These are phyloP conservation scores for Megaceryle alcyon DNA, from an alignment of 2,797 vertebrate species.

Conservation along the genomic window DNA sequence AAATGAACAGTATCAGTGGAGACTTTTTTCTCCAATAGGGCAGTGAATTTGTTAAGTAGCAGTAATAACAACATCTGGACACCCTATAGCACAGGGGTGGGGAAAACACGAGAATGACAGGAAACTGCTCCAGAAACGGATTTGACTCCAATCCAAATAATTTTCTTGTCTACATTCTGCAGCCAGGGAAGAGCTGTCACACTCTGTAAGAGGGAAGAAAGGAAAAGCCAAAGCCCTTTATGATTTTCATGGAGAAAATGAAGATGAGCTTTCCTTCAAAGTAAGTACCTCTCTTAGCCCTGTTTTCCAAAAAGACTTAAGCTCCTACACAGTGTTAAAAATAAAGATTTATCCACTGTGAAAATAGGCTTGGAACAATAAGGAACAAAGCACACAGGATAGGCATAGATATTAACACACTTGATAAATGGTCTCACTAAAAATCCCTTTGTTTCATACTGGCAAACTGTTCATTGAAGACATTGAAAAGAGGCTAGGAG, in stretches of 20 bases:
- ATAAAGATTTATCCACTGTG: background rate
- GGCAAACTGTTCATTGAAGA: background rate
- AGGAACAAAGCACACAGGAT: background rate
- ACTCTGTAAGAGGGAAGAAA: constrained; percentile 53
- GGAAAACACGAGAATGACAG: background rate
- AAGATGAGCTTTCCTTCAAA: constrained; percentile 90
- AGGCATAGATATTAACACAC: background rate
- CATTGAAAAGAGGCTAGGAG: background rate
- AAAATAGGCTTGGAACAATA: background rate
- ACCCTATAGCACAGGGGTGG: background rate
- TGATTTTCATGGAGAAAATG: constrained; percentile 84
- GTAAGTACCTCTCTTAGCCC: constrained; percentile 54
- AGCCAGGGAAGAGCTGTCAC: constrained; percentile 49
- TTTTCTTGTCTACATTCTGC: constrained; percentile 50
- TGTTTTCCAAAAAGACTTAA: background rate
- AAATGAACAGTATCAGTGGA: background rate
- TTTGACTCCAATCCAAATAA: background rate
- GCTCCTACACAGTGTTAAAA: background rate
- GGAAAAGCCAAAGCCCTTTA: constrained; percentile 85
- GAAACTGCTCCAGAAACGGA: background rate
- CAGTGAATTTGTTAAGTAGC: background rate
- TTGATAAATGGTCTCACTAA: background rate
- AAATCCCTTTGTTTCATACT: background rate
- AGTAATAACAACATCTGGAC: background rate
- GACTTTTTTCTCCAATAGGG: background rate